Conservation (phyloP, 2,113 vertebrate genomes). For the Hemibagrus wyckioides region DNA sequence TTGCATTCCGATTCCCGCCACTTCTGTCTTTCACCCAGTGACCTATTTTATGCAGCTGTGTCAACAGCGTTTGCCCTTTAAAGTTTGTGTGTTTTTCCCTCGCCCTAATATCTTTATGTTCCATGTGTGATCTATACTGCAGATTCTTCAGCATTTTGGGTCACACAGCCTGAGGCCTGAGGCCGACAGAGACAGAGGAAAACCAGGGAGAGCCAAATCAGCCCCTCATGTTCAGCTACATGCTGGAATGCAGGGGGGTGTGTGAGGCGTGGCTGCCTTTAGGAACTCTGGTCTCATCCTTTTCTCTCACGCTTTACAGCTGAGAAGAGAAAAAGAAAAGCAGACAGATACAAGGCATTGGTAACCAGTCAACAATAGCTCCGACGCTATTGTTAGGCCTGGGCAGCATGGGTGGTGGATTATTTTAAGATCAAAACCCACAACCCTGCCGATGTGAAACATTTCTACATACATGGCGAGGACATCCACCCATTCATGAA, state of each 20-base stretch:
- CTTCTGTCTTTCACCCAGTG: constrained; percentile 16
- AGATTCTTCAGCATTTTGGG: background rate
- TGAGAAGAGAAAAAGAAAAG: constrained; percentile 41
- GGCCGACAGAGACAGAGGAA: background rate
- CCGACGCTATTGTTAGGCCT: constrained; percentile 55
- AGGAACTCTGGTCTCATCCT: constrained; percentile 29
- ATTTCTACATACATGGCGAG: constrained; percentile 33
- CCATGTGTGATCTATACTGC: background rate
- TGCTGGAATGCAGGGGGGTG: constrained; percentile 17
- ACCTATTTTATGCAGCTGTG: constrained; percentile 59
- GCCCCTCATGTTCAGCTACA: constrained; percentile 23
- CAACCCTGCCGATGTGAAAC: constrained; percentile 60
- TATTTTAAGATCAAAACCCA: constrained; percentile 61
- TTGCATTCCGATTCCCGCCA: background rate
- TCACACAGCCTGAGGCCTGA: constrained; percentile 17
- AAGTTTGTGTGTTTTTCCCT: constrained; percentile 44
- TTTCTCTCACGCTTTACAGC: constrained; percentile 38
- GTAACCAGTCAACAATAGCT: constrained; percentile 42
- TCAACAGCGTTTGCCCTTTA: constrained; percentile 56
- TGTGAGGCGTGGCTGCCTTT: constrained; percentile 28
- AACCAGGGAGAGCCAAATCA: background rate
- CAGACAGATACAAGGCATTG: constrained; percentile 36
- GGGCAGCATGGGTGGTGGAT: constrained; percentile 61
- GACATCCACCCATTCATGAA: constrained; percentile 63
- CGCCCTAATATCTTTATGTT: background rate